Conservation (phyloP, 2,113 vertebrate species). For the Limnothrissa miodon region DNA sequence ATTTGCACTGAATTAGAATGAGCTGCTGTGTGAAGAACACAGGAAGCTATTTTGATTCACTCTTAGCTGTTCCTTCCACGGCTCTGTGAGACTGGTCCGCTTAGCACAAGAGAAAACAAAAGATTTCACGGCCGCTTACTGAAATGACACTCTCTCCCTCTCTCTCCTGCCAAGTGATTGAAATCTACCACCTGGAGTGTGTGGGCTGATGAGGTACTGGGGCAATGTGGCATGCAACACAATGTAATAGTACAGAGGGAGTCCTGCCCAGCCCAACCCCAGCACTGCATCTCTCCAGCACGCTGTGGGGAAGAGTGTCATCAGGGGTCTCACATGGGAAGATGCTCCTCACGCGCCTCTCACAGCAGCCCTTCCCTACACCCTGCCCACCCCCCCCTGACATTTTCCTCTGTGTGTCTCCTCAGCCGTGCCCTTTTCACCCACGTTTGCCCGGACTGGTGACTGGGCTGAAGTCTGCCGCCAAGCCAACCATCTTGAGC, state of each 20-base stretch:
- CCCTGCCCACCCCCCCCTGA: neutral
- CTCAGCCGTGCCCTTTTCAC: neutral
- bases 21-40: neutral
- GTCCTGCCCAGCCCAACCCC: neutral
- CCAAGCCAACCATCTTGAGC: neutral
- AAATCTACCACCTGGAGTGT: slow-evolving; percentile 5
- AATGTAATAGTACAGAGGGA: neutral
- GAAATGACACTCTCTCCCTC: neutral
- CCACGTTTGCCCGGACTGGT: neutral
- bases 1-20: neutral
- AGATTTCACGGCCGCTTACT: neutral
- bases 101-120: neutral
- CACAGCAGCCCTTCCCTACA: neutral
- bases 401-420: neutral
- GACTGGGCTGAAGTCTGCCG: neutral
- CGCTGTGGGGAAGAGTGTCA: neutral
- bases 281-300: neutral
- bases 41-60: neutral
- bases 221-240: neutral
- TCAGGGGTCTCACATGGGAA: neutral
- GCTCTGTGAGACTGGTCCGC: neutral
- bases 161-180: slow-evolving; percentile 1
- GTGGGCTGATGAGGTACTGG: neutral
- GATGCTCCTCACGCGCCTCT: neutral
- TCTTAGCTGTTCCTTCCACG: neutral